phyloP scores from a whole-genome alignment of 2,888 invertebrate genomes.

The Automeris io region DNA sequence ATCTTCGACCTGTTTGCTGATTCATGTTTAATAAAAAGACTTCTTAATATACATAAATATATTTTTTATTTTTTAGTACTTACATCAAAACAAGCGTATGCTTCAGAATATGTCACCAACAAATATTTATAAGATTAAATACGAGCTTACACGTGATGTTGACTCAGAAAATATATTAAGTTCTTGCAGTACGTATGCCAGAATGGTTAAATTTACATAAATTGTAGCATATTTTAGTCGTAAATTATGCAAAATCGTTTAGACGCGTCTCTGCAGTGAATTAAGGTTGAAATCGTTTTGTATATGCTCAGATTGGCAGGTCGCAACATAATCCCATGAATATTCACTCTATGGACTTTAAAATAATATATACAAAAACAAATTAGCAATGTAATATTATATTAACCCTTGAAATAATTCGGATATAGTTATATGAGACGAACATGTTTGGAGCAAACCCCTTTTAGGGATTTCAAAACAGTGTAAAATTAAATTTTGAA shows the following conservation, averaged over 20 bases:
- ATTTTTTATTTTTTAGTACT: too few relatives aligned
- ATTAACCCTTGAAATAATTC: neutral
- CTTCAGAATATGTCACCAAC: too few relatives aligned
- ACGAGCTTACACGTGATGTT: neutral
- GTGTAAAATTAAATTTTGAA: too few relatives aligned
- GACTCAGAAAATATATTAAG: neutral
- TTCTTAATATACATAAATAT: too few relatives aligned
- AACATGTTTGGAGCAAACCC: too few relatives aligned
- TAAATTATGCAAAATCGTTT: conserved; percentile 59
- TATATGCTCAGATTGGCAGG: conserved; percentile 16
- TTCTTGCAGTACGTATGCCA: conserved; percentile 7
- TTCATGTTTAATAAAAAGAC: too few relatives aligned
- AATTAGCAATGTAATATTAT: neutral
- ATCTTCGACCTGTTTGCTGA: too few relatives aligned
- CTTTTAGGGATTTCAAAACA: too few relatives aligned
- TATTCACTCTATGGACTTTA: conserved; percentile 39
- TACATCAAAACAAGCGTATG: too few relatives aligned
- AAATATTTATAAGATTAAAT: neutral
- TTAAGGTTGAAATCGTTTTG: conserved; percentile 28
- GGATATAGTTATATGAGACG: too few relatives aligned
- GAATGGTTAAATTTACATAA: conserved; percentile 12
- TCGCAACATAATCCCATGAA: conserved; percentile 41
- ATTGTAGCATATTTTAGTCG: conserved; percentile 43
- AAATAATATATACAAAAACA: conserved; percentile 11
- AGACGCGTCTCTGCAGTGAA: conserved; percentile 41